Evolutionary conservation across 2,113 vertebrate species (phyloP).

Genomic region (Mesitornis unicolor): DNA sequence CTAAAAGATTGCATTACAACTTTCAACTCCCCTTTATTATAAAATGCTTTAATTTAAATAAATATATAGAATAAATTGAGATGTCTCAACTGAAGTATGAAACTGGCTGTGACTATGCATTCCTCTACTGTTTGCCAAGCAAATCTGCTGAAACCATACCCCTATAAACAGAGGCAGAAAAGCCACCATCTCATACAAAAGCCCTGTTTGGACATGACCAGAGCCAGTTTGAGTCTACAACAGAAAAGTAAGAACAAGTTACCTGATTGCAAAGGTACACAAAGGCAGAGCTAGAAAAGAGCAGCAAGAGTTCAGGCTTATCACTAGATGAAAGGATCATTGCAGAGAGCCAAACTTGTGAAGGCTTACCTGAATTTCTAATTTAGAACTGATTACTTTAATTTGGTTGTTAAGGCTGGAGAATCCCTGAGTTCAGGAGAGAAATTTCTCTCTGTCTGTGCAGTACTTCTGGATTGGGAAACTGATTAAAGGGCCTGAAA

Average conservation of each 20-base stretch:
- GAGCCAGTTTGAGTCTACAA: not conserved
- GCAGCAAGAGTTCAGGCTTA: not conserved
- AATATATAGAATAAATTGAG: not conserved
- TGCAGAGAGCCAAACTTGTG: not conserved
- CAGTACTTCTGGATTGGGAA: not conserved
- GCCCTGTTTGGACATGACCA: not conserved
- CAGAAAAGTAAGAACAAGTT: not conserved
- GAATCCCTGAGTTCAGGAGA: not conserved
- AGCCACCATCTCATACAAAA: not conserved
- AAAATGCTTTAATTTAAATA: not conserved
- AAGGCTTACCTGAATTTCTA: not conserved
- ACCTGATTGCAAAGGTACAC: not conserved
- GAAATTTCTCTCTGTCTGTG: not conserved
- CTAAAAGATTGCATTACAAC: not conserved
- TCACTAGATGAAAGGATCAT: not conserved
- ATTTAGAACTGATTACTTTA: not conserved
- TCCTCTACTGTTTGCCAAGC: not conserved
- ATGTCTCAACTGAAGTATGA: not conserved
- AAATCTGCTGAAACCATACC: not conserved
- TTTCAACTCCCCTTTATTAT: not conserved
- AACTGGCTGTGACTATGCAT: rapidly evolving
- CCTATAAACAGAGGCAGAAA: not conserved
- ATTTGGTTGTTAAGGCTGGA: not conserved
- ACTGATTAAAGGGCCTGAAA: not conserved
- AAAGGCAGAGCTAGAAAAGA: not conserved